Evolutionary conservation across 1,140 invertebrate genomes (phyloP).

Genomic region (Nasonia giraulti): DNA sequence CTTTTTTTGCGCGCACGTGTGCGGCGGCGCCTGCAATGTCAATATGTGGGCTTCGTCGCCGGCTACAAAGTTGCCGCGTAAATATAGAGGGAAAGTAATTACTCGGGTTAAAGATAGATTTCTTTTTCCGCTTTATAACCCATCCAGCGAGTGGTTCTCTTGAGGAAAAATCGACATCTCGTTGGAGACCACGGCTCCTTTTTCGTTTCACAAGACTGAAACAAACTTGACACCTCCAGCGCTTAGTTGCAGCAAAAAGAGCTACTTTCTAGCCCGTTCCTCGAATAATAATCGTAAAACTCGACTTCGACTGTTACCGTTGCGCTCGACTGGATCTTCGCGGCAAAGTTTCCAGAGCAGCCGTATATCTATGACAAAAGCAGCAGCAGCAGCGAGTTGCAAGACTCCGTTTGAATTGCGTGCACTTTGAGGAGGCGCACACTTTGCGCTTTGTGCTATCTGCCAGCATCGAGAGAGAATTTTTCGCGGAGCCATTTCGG

Average conservation of each 20-base stretch:
- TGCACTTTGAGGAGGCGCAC: too few relatives aligned
- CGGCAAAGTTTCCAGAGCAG: not conserved
- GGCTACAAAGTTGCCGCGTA: not conserved
- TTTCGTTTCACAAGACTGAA: not conserved
- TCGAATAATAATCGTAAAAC: conserved; percentile 39
- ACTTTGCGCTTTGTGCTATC: not conserved
- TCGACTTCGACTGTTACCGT: not conserved
- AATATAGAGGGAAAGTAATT: not conserved
- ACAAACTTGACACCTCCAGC: conserved; percentile 24
- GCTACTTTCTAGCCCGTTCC: conserved; percentile 41
- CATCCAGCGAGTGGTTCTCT: not conserved
- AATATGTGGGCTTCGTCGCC: not conserved
- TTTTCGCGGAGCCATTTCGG: too few relatives aligned
- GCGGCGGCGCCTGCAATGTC: not conserved
- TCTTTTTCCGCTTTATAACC: not conserved
- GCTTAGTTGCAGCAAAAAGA: not conserved
- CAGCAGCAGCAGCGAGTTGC: not conserved
- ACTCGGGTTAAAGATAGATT: not conserved
- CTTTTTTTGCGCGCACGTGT: conserved; percentile 10
- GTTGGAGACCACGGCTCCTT: too few relatives aligned
- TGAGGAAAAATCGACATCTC: not conserved
- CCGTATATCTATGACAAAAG: not conserved
- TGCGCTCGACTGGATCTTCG: not conserved
- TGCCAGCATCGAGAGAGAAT: too few relatives aligned
- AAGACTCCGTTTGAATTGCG: not conserved